Conservation (phyloP, 1,140 invertebrate genomes). For the Periplaneta americana region DNA sequence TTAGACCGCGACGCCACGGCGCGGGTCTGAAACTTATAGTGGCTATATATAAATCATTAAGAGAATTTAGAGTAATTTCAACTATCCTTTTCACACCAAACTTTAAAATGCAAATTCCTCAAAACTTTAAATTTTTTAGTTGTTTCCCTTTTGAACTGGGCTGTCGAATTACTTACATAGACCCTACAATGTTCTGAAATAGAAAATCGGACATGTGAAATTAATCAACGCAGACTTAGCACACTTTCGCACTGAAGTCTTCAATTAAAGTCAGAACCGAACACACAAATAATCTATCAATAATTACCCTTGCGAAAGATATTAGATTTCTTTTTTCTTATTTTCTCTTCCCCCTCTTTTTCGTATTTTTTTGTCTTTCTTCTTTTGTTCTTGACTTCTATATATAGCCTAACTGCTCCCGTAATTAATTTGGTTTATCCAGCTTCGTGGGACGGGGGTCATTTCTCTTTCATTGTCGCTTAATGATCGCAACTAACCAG, state of each 20-base stretch:
- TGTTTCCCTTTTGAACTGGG: too few species aligned
- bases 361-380: background rate
- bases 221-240: too few species aligned
- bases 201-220: too few species aligned
- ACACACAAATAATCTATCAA: slow-evolving; percentile 10
- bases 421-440: slow-evolving; percentile 5
- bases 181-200: too few species aligned
- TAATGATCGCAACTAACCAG: background rate
- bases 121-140: too few species aligned
- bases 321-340: background rate
- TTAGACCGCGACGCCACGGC: too few species aligned
- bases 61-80: too few species aligned
- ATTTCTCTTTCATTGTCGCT: slow-evolving; percentile 5
- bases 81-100: too few species aligned
- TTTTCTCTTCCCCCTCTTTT: background rate
- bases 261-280: background rate
- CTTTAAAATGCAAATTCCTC: too few species aligned
- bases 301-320: slow-evolving; percentile 14
- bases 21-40: too few species aligned
- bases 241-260: background rate
- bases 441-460: background rate
- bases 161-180: too few species aligned
- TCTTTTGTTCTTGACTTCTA: background rate
- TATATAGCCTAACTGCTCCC: background rate
- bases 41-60: too few species aligned